Evolutionary conservation across 2,113 vertebrate genomes (phyloP).

Genomic region (Siniperca knerii): DNA sequence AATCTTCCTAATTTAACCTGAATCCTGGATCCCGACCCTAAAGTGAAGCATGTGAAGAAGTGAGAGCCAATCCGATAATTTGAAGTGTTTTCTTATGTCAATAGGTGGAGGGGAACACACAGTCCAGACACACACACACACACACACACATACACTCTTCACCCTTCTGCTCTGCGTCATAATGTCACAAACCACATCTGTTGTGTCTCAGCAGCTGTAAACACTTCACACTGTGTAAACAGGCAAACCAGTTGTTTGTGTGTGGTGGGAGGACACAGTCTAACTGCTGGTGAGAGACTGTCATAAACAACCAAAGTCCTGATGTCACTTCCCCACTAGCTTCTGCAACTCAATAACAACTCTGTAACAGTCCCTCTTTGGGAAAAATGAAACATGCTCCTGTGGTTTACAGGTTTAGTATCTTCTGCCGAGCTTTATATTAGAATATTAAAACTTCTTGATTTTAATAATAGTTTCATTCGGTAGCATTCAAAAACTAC

Average conservation of each 20-base stretch:
- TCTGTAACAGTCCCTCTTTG: background rate
- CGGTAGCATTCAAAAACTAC: no score
- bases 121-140: background rate
- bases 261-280: background rate
- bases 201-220: conserved; percentile 11
- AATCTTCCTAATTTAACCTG: no score
- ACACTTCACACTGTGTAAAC: conserved; percentile 18
- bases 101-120: no score
- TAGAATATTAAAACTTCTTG: no score
- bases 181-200: background rate
- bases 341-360: background rate
- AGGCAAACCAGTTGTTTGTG: background rate
- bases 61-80: no score
- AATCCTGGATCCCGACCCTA: no score
- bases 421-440: no score
- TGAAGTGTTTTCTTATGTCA: no score
- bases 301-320: background rate
- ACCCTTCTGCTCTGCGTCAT: background rate
- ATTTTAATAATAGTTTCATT: no score
- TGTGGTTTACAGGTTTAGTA: no score
- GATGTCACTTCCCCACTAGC: background rate
- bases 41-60: no score
- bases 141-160: background rate
- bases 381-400: no score
- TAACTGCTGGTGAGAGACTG: background rate